Evolutionary conservation across 1,140 invertebrate species (phyloP).

Genomic region (Xylocopa sonorina): DNA sequence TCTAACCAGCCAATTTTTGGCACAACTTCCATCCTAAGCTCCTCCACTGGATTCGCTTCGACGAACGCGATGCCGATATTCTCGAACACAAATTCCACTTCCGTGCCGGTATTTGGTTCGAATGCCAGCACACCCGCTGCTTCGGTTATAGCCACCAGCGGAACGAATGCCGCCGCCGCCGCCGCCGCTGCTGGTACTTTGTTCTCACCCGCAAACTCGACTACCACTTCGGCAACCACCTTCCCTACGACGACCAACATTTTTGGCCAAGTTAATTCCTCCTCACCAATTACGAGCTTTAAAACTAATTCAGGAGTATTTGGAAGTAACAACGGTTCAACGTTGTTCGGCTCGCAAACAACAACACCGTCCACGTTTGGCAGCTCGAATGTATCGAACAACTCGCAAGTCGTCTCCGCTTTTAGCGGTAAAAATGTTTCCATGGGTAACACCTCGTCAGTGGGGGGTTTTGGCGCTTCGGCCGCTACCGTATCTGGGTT

Average conservation of each 20-base stretch:
- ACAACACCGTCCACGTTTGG: slow-evolving; percentile 40
- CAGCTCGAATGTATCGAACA: slow-evolving; percentile 7
- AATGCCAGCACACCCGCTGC: neutral
- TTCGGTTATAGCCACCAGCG: neutral
- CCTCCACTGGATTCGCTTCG: neutral
- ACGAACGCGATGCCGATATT: neutral
- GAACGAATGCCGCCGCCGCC: neutral
- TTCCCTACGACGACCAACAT: slow-evolving; percentile 17
- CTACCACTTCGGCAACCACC: slow-evolving; percentile 3
- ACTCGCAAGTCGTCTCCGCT: neutral
- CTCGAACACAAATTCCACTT: neutral
- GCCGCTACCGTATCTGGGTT: slow-evolving; percentile 37
- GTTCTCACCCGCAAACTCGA: slow-evolving; percentile 20
- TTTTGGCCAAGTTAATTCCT: slow-evolving; percentile 1
- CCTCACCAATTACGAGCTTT: slow-evolving; percentile 11
- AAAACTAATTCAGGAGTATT: slow-evolving; percentile 16
- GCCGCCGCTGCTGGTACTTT: neutral
- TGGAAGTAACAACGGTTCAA: neutral
- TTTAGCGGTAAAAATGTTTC: slow-evolving; percentile 30
- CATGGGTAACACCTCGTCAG: neutral
- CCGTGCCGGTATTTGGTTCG: slow-evolving; percentile 18
- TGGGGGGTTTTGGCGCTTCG: slow-evolving; percentile 39
- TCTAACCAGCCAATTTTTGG: slow-evolving; percentile 39
- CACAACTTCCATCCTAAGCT: neutral
- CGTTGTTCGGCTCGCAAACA: slow-evolving; percentile 41